Evolutionary conservation across 2,113 vertebrate species (phyloP).

Genomic region (Lampris incognitus): DNA sequence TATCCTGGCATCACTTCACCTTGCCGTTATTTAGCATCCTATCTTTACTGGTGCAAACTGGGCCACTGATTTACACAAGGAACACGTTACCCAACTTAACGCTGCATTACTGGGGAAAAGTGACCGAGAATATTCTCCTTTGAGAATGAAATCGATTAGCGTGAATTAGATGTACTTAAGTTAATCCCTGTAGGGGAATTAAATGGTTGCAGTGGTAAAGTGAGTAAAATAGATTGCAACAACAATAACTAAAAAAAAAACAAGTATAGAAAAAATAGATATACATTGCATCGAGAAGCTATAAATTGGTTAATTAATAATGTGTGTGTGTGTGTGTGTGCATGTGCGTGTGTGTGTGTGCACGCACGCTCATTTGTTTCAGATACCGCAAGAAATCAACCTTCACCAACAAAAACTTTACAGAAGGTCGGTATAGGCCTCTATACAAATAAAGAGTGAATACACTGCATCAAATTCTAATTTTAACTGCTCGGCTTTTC

Average conservation of each 20-base stretch:
- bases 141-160: no score
- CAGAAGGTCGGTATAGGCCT: constrained; percentile 87
- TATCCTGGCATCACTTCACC: constrained; percentile 30
- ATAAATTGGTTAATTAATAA: no score
- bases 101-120: constrained; percentile 11
- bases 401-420: constrained; percentile 89
- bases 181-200: no score
- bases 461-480: background rate
- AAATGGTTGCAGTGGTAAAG: no score
- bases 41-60: constrained; percentile 33
- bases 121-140: background rate
- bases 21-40: constrained; percentile 25
- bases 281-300: no score
- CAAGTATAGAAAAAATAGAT: no score
- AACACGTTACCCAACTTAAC: constrained; percentile 13
- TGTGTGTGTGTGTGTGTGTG: no score
- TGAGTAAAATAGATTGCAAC: no score
- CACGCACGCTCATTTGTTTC: constrained; percentile 9
- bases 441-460: no score
- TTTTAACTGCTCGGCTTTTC: no score
- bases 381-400: constrained; percentile 94
- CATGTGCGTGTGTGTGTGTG: background rate
- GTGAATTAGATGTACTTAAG: no score
- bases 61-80: constrained; percentile 36
- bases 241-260: no score